Base-by-base conservation (phyloP, 92 coral and sea anemone species). In the Epizoanthus rinbou region DNA sequence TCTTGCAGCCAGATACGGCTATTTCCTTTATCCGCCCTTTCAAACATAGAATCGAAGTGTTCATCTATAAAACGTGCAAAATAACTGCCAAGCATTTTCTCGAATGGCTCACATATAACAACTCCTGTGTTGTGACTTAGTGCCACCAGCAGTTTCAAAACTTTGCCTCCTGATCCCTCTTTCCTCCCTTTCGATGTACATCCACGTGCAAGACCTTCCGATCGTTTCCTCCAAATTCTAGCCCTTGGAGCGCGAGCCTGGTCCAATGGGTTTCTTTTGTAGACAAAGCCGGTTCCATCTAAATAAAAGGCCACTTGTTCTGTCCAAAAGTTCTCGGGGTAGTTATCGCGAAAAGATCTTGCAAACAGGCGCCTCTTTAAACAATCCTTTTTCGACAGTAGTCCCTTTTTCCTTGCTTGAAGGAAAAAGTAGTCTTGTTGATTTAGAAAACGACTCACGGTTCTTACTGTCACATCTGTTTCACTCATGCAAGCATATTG, bases 111-210 rank as follows among this genome's bases (percentile, higher is more conserved):
- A 19, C 88, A 88, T 0, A 68, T 67, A 0, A 88, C 65, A 4
- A 88, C 91, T 4, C 89, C 91, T 88, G 57, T 67, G 33, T 37
- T 41, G 60, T 88, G 74, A 64, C 81, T 66, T 31, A 88, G 85
- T 31, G 76, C 53, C 2, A 85, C 88, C 24, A 88, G 39, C 10
- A 80, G 68, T 45, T 79, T 84, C 7, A 88, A 33, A 5, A 80
- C 64, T 21, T 85, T 88, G n/a, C 91, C 91, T 1, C 91, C 91
- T 21, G 81, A 68, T 17, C 91, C 88, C 58, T 69, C 86, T 21
- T 88, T 79, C 21, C 59, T 71, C n/a, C 91, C 91, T 62, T 88
- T 88, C 0, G 91, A 85, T n/a, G 88, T 85, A 25, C 91, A 88
- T 3, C 88, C 91, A 16, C 50, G 43, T 0, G 8, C 47, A 19